Base-by-base conservation (phyloP, 2,797 vertebrate genomes). In the Anableps anableps region DNA sequence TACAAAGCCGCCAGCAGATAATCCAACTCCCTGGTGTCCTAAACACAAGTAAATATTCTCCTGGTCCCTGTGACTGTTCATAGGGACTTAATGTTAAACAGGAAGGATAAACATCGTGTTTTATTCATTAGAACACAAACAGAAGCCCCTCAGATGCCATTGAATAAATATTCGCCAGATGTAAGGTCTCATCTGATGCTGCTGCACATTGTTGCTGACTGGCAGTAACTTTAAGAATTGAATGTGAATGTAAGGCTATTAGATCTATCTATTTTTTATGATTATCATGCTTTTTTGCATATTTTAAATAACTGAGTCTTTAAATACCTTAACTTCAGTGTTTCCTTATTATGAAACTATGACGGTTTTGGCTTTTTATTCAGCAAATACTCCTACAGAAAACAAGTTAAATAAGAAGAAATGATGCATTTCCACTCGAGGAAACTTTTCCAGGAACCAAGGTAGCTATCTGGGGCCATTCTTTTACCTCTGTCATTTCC, bases 31-130 rank as follows among this genome's bases (percentile, higher is more conserved):
- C 94, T 72, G 36, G 91, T 93, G 93, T 88, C 91, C 88, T 88
- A 82, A 72, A 86, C 82, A 90, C 92, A 92, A 94, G 93, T 93
- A 95, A 95, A 95, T 95, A 95, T 94, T 94, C 93, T 95, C 94
- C 77, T 94, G 93, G 93, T 95, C 93, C 92, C 94, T 76, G 85
- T 86, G 89, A 95, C 94, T 94, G 89, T 95, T 96, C 93, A 92
- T 43, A 80, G 92, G 92, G 92, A 96, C 94, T 93, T 93, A 93
- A 91, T 91, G 81, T 93, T 94, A 92, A 93, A 94, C 88, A 92
- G 85, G 88, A 84, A 94, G 93, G 94, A 96, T 95, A 95, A 95
- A 96, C 94, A 95, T 93, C 88, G 91, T 96, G 94, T 96, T 96
- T 96, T 94, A 95, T 96, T 95, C 95, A 96, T 96, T 94, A 95